Conservation (phyloP, 2,888 invertebrate species). For the Balanococcus diminutus region DNA sequence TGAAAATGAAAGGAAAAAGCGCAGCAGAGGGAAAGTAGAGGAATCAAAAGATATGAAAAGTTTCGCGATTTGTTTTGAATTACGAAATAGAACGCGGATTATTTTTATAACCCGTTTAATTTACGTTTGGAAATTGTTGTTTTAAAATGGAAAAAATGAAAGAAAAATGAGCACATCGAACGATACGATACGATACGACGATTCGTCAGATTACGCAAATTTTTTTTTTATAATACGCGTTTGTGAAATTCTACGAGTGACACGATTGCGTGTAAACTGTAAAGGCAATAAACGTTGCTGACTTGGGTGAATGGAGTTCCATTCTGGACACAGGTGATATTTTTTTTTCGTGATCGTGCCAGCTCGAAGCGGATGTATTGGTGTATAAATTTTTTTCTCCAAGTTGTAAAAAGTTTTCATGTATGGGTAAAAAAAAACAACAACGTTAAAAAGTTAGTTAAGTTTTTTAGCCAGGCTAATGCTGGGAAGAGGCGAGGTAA, state of each 20-base stretch:
- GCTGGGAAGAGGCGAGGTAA: neutral
- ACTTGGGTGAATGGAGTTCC: neutral
- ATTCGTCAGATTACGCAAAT: neutral
- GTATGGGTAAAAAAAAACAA: neutral
- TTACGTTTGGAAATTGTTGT: constrained; percentile 20
- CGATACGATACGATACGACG: neutral
- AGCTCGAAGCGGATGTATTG: neutral
- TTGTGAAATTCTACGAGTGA: neutral
- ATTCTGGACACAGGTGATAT: neutral
- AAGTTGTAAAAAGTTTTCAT: neutral
- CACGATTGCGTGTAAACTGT: neutral
- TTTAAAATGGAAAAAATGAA: neutral
- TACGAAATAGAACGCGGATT: constrained; percentile 14
- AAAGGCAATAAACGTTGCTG: neutral
- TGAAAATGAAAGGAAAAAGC: neutral
- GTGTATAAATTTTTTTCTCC: neutral
- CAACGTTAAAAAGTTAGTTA: neutral
- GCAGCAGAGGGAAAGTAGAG: neutral
- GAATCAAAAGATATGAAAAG: neutral
- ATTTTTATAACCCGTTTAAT: constrained; percentile 34
- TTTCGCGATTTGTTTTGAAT: constrained; percentile 17
- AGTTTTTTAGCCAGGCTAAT: neutral
- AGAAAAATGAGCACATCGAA: neutral
- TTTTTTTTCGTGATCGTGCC: neutral
- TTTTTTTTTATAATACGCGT: neutral